Evolutionary conservation across 2,888 invertebrate genomes (phyloP).

Genomic region (Eilema depressum): DNA sequence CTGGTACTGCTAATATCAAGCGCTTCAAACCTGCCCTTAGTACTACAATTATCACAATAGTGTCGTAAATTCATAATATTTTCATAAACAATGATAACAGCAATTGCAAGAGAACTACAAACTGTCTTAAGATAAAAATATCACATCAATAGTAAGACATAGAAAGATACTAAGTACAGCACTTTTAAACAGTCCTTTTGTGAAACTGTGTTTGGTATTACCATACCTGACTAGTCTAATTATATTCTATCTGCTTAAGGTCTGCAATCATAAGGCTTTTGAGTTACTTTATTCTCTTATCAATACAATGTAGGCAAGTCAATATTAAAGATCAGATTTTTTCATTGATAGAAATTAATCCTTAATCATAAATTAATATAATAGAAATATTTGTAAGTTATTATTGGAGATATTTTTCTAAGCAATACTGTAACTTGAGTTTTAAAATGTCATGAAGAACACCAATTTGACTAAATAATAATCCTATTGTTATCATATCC

Average conservation of each 20-base stretch:
- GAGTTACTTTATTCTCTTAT: background rate
- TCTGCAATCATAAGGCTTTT: background rate
- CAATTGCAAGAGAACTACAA: conserved; percentile 18
- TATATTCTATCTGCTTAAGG: background rate
- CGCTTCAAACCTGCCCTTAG: background rate
- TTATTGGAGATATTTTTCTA: background rate
- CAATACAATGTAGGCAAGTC: background rate
- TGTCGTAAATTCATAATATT: conserved; percentile 37
- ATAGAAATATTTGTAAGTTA: background rate
- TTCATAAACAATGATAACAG: background rate
- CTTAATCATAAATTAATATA: background rate
- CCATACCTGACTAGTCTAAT: background rate
- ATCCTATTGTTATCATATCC: background rate
- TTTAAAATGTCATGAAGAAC: background rate
- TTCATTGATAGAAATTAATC: background rate
- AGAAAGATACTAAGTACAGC: conserved; percentile 13
- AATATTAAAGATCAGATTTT: conserved; percentile 6
- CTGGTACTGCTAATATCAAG: background rate
- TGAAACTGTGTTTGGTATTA: background rate
- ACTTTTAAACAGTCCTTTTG: background rate
- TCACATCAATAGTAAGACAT: conserved; percentile 53
- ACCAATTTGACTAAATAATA: background rate
- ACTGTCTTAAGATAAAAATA: conserved; percentile 43
- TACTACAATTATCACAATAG: conserved; percentile 42
- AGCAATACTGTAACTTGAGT: background rate